Base-by-base conservation (phyloP, 2,888 invertebrate species). In the Gortyna flavago region DNA sequence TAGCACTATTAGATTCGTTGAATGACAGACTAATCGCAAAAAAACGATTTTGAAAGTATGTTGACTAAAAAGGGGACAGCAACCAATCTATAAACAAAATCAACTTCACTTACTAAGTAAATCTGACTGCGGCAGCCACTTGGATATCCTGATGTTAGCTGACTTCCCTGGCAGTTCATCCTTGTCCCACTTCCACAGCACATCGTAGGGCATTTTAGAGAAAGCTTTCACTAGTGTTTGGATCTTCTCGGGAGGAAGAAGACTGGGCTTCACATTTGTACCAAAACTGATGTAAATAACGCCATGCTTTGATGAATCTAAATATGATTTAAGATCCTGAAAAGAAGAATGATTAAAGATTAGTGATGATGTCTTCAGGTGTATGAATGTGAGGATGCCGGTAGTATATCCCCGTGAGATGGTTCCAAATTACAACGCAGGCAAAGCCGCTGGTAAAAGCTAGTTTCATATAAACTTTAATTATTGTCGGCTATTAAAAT, bases 251-350 rank as follows among this genome's bases (percentile, higher is more conserved):
- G 90, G 84, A 0, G 95, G 92, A 62, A 96, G 83, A 1, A 87
- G 62, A 5, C 91, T 89, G 1, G 94, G 91, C 5, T 91, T 87
- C 1, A 95, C 91, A 51, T 95, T 95, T 1, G 96, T 93, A 0
- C 96, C 97, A 75, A 96, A 93, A 83, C 96, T 97, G 65, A 97
- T 91, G 79, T 95, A 96, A 2, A 97, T 93, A 0, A 96, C 95
- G 0, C 96, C 97, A n/a, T 94, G 84, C 57, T 91, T 90, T 0
- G 96, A 94, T 3, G 92, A 91, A 61, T 95, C 93, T 2, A 96
- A 81, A 79, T 92, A 95, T 11, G 84, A 73, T 77, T 95, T 88
- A 0, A 96, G 84, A 13, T 94, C 94, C 95, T 95, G 79, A 35
- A 68, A 68, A 59, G 5, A 69, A 72, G 18, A 13, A 32, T 7